These are phyloP conservation scores for Sminthurinus aureus DNA, from an alignment of 2,888 invertebrate species.

Conservation along the genomic window DNA sequence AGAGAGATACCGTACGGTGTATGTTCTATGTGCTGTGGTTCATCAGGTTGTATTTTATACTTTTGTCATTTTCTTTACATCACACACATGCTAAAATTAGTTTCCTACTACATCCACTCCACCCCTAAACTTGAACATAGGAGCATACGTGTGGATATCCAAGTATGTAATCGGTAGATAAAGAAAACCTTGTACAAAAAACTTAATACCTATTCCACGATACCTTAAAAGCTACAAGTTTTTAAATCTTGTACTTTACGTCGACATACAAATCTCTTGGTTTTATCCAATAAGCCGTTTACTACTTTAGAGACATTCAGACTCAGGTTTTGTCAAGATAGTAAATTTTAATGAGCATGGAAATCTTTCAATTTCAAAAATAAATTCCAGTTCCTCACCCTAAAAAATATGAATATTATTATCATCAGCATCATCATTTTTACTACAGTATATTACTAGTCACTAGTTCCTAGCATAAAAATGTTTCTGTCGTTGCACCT, in stretches of 20 bases:
- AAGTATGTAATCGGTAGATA: neutral
- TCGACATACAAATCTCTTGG: neutral
- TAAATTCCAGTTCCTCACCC: neutral
- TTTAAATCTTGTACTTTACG: conserved; percentile 3
- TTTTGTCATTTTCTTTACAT: neutral
- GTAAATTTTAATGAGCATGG: conserved; percentile 15
- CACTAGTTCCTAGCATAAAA: no score
- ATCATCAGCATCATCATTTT: no score
- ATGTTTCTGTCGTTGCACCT: no score
- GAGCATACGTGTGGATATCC: no score
- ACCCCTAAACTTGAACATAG: neutral
- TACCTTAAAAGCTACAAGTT: neutral
- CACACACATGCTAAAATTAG: neutral
- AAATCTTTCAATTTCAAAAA: conserved; percentile 10
- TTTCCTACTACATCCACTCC: neutral
- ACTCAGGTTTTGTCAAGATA: conserved; percentile 8
- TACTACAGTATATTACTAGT: no score
- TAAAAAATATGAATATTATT: no score
- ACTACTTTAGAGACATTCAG: neutral
- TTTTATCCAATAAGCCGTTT: neutral
- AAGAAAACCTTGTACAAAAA: no score
- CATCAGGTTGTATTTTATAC: neutral
- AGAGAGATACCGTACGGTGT: neutral
- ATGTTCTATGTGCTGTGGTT: neutral
- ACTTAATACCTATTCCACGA: neutral